phyloP scores from a whole-genome alignment of 2,113 vertebrate species.

The Herpailurus yagouaroundi region DNA sequence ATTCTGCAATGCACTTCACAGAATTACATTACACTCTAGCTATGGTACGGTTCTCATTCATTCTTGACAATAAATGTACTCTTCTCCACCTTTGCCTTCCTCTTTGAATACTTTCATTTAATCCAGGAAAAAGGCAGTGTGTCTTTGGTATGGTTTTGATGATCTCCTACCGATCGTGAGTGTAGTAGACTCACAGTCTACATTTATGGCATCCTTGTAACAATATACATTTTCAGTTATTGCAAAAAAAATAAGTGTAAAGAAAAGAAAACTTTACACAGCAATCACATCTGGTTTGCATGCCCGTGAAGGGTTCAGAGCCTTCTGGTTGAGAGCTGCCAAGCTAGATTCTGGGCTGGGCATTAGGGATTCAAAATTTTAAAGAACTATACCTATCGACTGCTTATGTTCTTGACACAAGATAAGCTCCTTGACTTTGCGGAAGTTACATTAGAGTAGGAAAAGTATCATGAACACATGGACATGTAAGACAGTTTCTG shows the following conservation, averaged over 20 bases:
- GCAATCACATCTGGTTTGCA: neutral
- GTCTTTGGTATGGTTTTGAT: neutral
- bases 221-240: neutral
- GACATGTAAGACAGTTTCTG: neutral
- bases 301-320: neutral
- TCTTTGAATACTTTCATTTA: neutral
- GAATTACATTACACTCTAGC: neutral
- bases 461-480: neutral
- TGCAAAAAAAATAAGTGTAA: neutral
- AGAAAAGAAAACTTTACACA: neutral
- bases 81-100: neutral
- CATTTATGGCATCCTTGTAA: neutral
- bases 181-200: neutral
- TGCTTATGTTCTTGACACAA: neutral
- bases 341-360: neutral
- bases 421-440: neutral
- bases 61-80: neutral
- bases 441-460: neutral
- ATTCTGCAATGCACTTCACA: neutral
- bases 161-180: neutral
- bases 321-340: neutral
- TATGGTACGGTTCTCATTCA: fast-evolving
- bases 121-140: neutral
- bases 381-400: neutral
- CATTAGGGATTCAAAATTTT: neutral